phyloP scores from a whole-genome alignment of 35 echinoderm and acorn worm species.

The Ophioderma brevispina region DNA sequence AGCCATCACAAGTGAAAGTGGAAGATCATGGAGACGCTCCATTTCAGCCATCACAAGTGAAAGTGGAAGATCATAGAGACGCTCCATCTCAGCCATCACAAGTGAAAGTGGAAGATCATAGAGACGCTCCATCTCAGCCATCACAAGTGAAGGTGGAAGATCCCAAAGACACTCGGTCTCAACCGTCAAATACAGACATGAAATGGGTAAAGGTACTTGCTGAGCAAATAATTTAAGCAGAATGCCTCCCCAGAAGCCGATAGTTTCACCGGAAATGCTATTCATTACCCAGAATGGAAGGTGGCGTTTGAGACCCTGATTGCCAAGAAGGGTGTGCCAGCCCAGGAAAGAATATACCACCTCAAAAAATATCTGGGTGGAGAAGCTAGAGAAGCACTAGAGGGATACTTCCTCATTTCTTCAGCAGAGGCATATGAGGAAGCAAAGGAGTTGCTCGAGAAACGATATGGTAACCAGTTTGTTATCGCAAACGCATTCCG shows the following conservation, averaged over 20 bases:
- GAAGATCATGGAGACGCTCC: too few species aligned
- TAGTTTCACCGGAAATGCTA: background rate
- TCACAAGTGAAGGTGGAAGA: too few species aligned
- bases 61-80: too few species aligned
- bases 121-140: too few species aligned
- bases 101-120: too few species aligned
- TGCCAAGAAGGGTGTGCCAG: background rate
- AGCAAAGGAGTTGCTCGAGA: background rate
- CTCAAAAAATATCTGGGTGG: conserved; percentile 35
- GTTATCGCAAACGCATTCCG: conserved; percentile 20
- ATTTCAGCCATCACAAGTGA: background rate
- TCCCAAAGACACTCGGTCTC: background rate
- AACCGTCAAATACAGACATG: background rate
- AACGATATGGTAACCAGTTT: conserved; percentile 8
- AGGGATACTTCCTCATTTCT: conserved; percentile 10
- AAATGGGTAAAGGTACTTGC: background rate
- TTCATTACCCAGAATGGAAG: conserved; percentile 20
- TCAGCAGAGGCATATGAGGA: background rate
- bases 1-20: too few species aligned
- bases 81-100: background rate
- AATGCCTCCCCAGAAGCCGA: background rate
- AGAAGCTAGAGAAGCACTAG: background rate
- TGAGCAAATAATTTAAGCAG: background rate
- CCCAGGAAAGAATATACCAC: conserved; percentile 38
- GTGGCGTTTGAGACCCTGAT: background rate